Evolutionary conservation across 1,140 invertebrate genomes (phyloP).

Genomic region (Arctopsyche grandis): DNA sequence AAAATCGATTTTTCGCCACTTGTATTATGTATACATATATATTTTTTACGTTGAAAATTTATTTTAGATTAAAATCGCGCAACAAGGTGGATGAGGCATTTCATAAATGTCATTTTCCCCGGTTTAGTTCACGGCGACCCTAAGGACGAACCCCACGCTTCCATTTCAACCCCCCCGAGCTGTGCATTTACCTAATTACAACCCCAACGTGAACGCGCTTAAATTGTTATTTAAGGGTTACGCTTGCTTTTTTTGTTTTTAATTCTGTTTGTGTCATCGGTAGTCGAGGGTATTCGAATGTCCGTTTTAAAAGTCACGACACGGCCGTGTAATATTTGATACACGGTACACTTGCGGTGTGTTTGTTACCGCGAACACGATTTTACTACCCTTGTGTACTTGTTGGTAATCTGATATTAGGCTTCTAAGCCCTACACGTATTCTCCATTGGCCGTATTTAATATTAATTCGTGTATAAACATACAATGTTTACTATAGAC

Average conservation of each 20-base stretch:
- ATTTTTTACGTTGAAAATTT: neutral
- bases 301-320: slow-evolving; percentile 6
- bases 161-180: neutral
- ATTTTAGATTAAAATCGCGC: slow-evolving; percentile 11
- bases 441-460: neutral
- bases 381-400: slow-evolving; percentile 17
- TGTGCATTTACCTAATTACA: slow-evolving; percentile 50
- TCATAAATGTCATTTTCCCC: slow-evolving; percentile 14
- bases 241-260: neutral
- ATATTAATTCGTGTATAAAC: too few relatives aligned
- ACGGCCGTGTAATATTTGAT: neutral
- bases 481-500: too few relatives aligned
- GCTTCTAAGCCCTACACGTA: neutral
- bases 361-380: neutral
- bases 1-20: too few relatives aligned
- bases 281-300: slow-evolving; percentile 4
- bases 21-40: too few relatives aligned
- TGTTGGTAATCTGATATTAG: slow-evolving; percentile 15
- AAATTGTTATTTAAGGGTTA: slow-evolving; percentile 51
- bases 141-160: neutral
- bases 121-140: neutral
- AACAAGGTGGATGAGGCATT: neutral
- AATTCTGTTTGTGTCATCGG: neutral
- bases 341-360: neutral
- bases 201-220: slow-evolving; percentile 47